phyloP scores from a whole-genome alignment of 2,888 invertebrate species.

The Gryllus longicercus region DNA sequence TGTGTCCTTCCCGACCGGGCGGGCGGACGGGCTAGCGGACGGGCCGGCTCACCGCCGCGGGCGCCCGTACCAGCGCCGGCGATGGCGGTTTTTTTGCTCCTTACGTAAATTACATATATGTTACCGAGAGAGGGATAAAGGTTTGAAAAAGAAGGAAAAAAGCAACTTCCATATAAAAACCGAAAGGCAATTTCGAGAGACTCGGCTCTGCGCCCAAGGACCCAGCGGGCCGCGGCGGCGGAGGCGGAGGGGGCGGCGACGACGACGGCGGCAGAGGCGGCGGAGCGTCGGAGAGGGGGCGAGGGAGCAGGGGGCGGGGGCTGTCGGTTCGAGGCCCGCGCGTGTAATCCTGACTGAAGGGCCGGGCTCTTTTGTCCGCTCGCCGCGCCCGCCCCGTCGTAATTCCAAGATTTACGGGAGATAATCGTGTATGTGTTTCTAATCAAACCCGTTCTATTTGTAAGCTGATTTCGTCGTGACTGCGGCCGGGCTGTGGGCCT shows the following conservation, averaged over 20 bases:
- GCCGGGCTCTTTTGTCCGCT: not conserved
- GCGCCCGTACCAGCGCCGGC: not conserved
- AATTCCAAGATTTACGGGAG: conserved; percentile 17
- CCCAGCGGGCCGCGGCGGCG: not conserved
- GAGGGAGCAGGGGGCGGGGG: conserved; percentile 3
- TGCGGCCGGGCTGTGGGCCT: not conserved
- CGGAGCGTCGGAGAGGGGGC: not conserved
- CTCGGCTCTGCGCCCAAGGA: conserved; percentile 1
- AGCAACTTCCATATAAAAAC: conserved; percentile 4
- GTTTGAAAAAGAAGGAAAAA: conserved; percentile 2
- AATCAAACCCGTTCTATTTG: conserved; percentile 17
- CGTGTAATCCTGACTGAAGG: conserved; percentile 17
- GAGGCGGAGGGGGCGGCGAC: not conserved
- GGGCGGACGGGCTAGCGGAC: too few species aligned
- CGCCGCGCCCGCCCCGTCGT: conserved; percentile 8
- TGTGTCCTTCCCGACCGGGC: not conserved
- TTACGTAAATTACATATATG: conserved; percentile 17
- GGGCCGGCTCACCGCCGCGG: not conserved
- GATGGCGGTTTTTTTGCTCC: conserved; percentile 7
- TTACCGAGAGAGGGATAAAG: conserved; percentile 17
- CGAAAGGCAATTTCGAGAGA: conserved; percentile 17
- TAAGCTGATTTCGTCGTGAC: conserved; percentile 17
- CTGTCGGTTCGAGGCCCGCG: not conserved
- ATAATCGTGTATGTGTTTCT: conserved; percentile 17
- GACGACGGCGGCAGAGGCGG: not conserved